A percentile compares a stretch with the other conserved stretches of the same genome.
These are phyloP conservation scores for Sebastes taczanowskii DNA, from an alignment of 2,797 vertebrate species.

Conservation along the genomic window DNA sequence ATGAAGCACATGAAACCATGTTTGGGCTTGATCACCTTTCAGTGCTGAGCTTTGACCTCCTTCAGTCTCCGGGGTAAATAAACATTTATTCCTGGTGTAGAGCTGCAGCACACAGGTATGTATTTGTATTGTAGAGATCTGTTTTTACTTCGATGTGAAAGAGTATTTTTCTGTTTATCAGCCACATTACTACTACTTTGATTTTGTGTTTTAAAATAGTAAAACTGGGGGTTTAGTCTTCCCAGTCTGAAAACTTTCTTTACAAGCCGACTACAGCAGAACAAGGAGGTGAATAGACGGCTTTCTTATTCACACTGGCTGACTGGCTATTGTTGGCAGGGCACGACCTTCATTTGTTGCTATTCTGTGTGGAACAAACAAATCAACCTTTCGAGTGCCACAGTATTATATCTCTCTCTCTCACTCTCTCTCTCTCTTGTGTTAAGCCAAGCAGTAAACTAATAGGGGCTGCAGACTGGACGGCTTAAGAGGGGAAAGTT, in stretches of 20 bases:
- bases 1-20: conserved; percentile 30
- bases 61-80: neutral
- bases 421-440: conserved; percentile 20
- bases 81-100: neutral
- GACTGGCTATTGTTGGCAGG: conserved; percentile 58
- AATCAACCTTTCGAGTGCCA: conserved; percentile 68
- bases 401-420: conserved; percentile 53
- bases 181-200: neutral
- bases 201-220: neutral
- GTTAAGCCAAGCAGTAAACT: conserved; percentile 60
- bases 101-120: neutral
- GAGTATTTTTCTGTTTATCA: neutral
- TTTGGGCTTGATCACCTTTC: conserved; percentile 23
- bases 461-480: conserved; percentile 29
- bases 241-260: conserved; percentile 20
- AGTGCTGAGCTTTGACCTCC: conserved; percentile 22
- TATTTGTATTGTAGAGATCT: neutral
- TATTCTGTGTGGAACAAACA: conserved; percentile 67
- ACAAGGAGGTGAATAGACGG: conserved; percentile 32
- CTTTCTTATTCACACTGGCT: conserved; percentile 30
- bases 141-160: neutral
- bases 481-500: conserved; percentile 44
- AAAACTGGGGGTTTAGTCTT: neutral
- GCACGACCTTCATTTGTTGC: conserved; percentile 69
- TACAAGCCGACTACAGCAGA: conserved; percentile 25